Percentiles rank a stretch among this genome's conserved stretches.
phyloP scores from a whole-genome alignment of 2,888 invertebrate species.

The Tetranychus truncatus region DNA sequence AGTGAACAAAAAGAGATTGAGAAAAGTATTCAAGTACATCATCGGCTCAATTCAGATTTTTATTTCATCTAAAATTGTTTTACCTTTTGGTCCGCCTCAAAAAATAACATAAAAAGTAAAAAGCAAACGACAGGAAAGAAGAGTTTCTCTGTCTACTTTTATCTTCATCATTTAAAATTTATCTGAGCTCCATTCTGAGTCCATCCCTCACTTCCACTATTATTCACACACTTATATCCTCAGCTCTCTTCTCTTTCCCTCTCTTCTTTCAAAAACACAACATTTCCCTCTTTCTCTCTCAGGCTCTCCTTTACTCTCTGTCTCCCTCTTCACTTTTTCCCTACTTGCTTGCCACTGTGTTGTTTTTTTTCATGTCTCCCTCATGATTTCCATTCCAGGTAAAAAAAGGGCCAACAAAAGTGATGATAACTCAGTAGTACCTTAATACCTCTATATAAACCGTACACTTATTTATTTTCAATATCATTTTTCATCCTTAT shows the following conservation, averaged over 20 bases:
- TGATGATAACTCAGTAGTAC: background rate
- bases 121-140: too few species aligned
- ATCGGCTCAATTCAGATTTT: background rate
- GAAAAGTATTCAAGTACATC: background rate
- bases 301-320: background rate
- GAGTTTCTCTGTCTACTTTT: too few species aligned
- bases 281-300: background rate
- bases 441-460: background rate
- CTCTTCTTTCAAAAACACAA: background rate
- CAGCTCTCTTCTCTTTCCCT: background rate
- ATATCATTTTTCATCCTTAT: background rate
- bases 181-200: too few species aligned
- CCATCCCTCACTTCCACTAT: too few species aligned
- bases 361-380: slow-evolving; percentile 1
- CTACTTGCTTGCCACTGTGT: background rate
- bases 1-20: background rate
- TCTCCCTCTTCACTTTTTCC: background rate
- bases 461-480: background rate
- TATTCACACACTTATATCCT: background rate
- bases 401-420: background rate
- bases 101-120: too few species aligned
- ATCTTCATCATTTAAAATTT: too few species aligned
- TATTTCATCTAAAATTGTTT: background rate
- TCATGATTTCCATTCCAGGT: background rate
- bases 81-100: background rate